Percentiles rank a stretch among this genome's conserved stretches.
Conservation (phyloP, 1,140 invertebrate genomes). For the Drosophila serrata region DNA sequence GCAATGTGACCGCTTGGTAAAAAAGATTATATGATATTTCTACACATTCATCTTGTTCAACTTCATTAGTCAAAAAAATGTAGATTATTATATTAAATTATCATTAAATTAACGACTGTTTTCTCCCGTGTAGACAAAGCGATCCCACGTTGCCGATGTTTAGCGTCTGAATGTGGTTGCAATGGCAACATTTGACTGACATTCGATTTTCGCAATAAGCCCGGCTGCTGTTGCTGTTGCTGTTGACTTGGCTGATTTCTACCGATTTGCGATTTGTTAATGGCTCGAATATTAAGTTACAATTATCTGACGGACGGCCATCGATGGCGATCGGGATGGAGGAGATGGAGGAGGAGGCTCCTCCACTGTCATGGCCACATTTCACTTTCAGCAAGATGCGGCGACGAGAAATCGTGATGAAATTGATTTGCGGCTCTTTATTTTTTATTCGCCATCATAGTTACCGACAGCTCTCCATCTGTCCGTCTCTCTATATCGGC, state of each 20-base stretch:
- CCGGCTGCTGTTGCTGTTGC: background rate
- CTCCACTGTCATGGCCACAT: conserved; percentile 77
- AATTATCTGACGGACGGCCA: conserved; percentile 61
- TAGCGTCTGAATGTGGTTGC: conserved; percentile 26
- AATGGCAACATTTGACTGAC: conserved; percentile 27
- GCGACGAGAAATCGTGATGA: conserved; percentile 81
- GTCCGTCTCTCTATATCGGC: background rate
- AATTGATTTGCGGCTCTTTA: conserved; percentile 80
- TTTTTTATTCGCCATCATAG: conserved; percentile 68
- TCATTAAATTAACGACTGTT: background rate
- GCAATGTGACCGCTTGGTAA: too few relatives aligned
- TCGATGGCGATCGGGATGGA: conserved; percentile 41
- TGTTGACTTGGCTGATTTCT: conserved; percentile 62
- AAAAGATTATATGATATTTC: too few relatives aligned
- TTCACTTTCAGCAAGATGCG: conserved; percentile 75
- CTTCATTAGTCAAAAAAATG: too few relatives aligned
- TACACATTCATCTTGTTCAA: too few relatives aligned
- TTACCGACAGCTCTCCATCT: conserved; percentile 54
- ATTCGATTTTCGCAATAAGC: conserved; percentile 33
- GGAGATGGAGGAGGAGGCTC: conserved; percentile 8
- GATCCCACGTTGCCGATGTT: conserved; percentile 9
- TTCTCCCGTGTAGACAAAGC: background rate
- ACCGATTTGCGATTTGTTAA: conserved; percentile 74
- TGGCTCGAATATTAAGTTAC: conserved; percentile 75
- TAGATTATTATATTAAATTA: background rate